These are phyloP conservation scores for Carlito syrichta DNA, from an alignment of 2,113 vertebrate species.

Conservation along the genomic window DNA sequence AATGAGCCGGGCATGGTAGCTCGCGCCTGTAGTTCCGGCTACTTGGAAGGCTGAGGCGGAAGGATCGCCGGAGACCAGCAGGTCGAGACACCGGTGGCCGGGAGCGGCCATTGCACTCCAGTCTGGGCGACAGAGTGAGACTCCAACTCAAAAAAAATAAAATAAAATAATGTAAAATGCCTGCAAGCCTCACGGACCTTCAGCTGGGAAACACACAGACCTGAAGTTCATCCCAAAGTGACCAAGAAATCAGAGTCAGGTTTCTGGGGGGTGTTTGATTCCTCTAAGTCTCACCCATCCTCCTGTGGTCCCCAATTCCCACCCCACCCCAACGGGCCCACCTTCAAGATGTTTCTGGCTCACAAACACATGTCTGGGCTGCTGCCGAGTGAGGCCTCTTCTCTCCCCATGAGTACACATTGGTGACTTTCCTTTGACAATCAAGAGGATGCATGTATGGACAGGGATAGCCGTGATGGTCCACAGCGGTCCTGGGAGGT, in stretches of 20 bases:
- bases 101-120: no score
- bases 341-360: background rate
- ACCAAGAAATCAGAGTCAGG: background rate
- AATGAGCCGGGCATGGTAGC: no score
- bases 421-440: background rate
- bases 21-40: no score
- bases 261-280: background rate
- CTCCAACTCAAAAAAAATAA: no score
- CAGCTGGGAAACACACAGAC: background rate
- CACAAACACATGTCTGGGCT: background rate
- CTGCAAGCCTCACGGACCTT: background rate
- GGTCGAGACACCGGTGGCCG: no score
- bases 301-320: background rate
- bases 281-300: background rate
- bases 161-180: conserved; percentile 46
- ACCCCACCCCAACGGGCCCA: background rate
- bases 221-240: background rate
- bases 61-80: no score
- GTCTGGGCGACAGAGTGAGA: no score
- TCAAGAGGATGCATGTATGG: no score
- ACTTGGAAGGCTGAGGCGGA: no score
- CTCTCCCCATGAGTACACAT: background rate
- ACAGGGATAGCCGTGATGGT: background rate
- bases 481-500: background rate
- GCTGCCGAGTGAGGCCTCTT: background rate